A percentile compares a stretch with the other conserved stretches of the same genome.
These are phyloP conservation scores for Ceratothoa steindachneri DNA, from an alignment of 2,888 invertebrate species.

Conservation along the genomic window DNA sequence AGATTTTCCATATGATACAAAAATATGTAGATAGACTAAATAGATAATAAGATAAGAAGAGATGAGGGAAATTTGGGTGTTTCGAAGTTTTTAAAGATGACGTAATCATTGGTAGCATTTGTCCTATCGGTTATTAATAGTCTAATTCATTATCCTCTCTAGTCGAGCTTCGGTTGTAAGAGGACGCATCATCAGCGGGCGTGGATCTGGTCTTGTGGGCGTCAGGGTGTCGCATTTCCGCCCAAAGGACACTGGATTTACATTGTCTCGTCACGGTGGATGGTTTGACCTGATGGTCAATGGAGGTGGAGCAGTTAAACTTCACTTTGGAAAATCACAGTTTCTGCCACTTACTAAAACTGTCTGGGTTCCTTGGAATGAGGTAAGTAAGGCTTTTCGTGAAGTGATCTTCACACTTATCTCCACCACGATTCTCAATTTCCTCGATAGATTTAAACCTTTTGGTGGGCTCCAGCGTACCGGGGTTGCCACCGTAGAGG, in stretches of 20 bases:
- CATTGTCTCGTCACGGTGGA: constrained; percentile 83
- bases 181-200: constrained; percentile 84
- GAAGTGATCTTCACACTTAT: background rate
- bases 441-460: too few relatives aligned
- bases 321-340: constrained; percentile 89
- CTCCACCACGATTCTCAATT: background rate
- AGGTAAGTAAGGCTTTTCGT: constrained; percentile 57
- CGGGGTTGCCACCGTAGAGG: too few relatives aligned
- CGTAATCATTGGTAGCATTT: too few relatives aligned
- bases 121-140: too few relatives aligned
- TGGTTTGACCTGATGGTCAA: constrained; percentile 99
- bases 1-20: too few relatives aligned
- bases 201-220: constrained; percentile 90
- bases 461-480: too few relatives aligned
- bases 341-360: constrained; percentile 83
- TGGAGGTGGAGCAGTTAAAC: constrained; percentile 94
- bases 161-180: constrained; percentile 81
- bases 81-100: too few relatives aligned
- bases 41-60: too few relatives aligned
- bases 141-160: background rate
- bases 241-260: constrained; percentile 85
- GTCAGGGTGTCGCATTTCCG: constrained; percentile 80
- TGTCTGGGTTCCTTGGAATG: constrained; percentile 94
- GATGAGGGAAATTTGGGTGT: too few relatives aligned
- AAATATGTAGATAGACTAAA: too few relatives aligned